These are phyloP conservation scores for Drepana falcataria DNA, from an alignment of 2,888 invertebrate genomes.

Conservation along the genomic window DNA sequence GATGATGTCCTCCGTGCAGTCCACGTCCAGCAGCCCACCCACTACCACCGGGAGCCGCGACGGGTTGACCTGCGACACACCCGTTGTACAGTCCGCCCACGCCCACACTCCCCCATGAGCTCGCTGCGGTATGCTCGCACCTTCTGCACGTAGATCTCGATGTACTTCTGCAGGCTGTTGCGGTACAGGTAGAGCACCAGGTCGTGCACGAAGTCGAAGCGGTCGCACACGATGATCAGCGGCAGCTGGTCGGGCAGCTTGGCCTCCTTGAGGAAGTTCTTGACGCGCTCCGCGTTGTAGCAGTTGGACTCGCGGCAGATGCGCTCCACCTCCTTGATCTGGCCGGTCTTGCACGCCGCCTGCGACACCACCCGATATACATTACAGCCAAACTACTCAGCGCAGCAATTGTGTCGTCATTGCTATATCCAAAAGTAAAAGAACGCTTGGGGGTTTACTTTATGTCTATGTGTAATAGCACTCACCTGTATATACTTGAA, in stretches of 20 bases:
- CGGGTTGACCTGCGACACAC: conserved; percentile 88
- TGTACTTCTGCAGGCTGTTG: conserved; percentile 99
- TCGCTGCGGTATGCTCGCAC: conserved; percentile 51
- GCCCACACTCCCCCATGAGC: neutral
- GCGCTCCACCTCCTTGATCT: conserved; percentile 99
- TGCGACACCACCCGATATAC: neutral
- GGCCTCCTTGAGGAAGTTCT: conserved; percentile 99
- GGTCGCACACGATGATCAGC: conserved; percentile 99
- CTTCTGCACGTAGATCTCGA: conserved; percentile 99
- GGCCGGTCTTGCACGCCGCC: conserved; percentile 99
- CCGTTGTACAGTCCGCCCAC: neutral
- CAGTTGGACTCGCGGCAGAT: conserved; percentile 99
- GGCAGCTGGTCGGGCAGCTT: conserved; percentile 99
- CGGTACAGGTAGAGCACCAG: conserved; percentile 96
- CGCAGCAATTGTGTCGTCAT: too few species aligned
- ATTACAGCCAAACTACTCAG: too few species aligned
- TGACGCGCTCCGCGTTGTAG: conserved; percentile 98
- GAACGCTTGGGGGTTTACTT: neutral
- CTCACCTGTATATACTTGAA: conserved; percentile 98
- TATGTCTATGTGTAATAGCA: neutral
- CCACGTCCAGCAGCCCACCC: conserved; percentile 97
- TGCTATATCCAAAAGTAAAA: too few species aligned
- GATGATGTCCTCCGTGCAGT: conserved; percentile 99
- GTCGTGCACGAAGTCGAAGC: conserved; percentile 99
- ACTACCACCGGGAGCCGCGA: conserved; percentile 98